Base-by-base conservation (phyloP, 2,888 invertebrate species). In the Drosophila robusta region DNA sequence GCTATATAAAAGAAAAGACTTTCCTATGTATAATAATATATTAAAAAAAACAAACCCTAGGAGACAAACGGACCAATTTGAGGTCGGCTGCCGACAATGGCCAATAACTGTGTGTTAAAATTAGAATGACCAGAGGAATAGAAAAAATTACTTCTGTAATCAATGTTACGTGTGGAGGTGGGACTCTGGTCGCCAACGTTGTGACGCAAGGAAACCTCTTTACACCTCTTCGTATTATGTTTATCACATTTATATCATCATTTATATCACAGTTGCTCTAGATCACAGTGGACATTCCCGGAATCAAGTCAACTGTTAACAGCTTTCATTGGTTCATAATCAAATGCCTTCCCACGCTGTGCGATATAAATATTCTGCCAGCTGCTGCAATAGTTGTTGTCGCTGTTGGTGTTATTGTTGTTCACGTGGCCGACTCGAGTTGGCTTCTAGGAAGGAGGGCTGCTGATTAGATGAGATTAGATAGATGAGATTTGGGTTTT, bases 391-490 rank as follows among this genome's bases (percentile, higher is more conserved):
- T 14, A 7, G 34, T 11, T 6, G 12, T 38, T n/a, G 41, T 38
- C 44, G 47, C 32, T 26, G 14, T 46, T 42, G 65, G 12, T 6
- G 41, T 29, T 46, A 24, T 18, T 36, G 52, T 49, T 8, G 62
- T 55, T 74, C 58, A 18, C 56, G 26, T 42, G 32, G 45, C 34
- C 2, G 36, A 16, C 26, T 34, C 50, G 55, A 57, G 55, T 32
- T 38, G 47, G 7, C 26, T n/a, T n/a, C 22, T 18, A 44, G 22
- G 47, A 11, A 14, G 45, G 54, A 62, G 64, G 61, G 67, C 51
- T 57, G 70, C 56, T 80, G 80, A 87, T 87, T 87, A 74, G 65
- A 81, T 68, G 80, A 84, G 80, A 87, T 87, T 82, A 87, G 71
- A 74, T 84, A 70, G 75, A 80, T 70, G 69, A 80, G 81, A 81